Evolutionary conservation across 2,888 invertebrate genomes (phyloP).

Genomic region (Amiota communis): DNA sequence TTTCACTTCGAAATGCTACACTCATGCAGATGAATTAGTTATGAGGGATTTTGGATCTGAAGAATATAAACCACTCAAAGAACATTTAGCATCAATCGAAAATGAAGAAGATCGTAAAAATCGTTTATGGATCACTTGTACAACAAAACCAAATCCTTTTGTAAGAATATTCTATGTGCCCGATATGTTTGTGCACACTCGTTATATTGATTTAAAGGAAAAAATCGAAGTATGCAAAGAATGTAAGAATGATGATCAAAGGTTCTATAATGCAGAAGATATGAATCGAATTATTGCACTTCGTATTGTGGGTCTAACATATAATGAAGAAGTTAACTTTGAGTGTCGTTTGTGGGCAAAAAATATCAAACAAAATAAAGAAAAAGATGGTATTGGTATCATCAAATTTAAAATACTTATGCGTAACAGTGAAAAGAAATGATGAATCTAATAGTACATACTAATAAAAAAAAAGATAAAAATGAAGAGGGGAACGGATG

Average conservation of each 20-base stretch:
- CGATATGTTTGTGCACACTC: conserved; percentile 35
- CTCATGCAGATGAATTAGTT: conserved; percentile 27
- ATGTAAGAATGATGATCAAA: not conserved
- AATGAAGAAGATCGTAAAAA: conserved; percentile 13
- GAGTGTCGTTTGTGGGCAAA: conserved; percentile 50
- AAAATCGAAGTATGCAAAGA: not conserved
- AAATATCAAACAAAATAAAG: conserved; percentile 42
- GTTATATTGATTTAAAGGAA: conserved; percentile 38
- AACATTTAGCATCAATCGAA: not conserved
- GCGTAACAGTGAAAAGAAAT: not conserved
- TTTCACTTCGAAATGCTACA: conserved; percentile 42
- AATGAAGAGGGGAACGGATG: too few relatives aligned
- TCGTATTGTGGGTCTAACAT: conserved; percentile 33
- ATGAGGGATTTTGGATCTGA: not conserved
- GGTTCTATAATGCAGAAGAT: conserved; percentile 24
- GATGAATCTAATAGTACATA: too few relatives aligned
- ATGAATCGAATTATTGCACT: conserved; percentile 54
- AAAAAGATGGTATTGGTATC: conserved; percentile 27
- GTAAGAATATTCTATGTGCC: conserved; percentile 39
- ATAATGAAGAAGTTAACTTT: conserved; percentile 25
- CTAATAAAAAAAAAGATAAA: too few relatives aligned
- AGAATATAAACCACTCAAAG: conserved; percentile 32
- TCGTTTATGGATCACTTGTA: conserved; percentile 50
- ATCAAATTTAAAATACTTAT: conserved; percentile 36
- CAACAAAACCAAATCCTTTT: not conserved